phyloP scores from a whole-genome alignment of 2,888 invertebrate species.

The Lasius fuliginosus region DNA sequence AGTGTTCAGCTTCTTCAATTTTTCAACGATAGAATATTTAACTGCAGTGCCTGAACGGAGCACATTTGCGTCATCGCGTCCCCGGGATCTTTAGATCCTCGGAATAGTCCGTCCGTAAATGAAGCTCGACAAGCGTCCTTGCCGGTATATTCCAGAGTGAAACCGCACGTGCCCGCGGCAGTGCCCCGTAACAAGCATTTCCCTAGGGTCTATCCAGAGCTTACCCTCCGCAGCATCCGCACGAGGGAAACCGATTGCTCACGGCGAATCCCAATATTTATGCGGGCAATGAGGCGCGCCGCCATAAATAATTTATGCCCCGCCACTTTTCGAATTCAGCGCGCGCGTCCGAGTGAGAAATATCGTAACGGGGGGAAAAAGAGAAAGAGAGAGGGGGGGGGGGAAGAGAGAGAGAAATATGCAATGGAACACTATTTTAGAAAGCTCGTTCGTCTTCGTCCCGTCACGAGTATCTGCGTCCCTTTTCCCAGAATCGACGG shows the following conservation, averaged over 20 bases:
- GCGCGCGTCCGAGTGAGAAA: conserved; percentile 41
- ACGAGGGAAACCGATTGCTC: conserved; percentile 53
- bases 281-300: conserved; percentile 72
- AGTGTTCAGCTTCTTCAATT: not conserved
- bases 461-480: conserved; percentile 21
- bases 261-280: conserved; percentile 73
- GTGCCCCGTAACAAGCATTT: conserved; percentile 55
- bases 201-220: conserved; percentile 53
- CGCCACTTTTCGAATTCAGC: conserved; percentile 73
- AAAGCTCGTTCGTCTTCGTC: conserved; percentile 54
- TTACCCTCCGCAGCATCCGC: conserved; percentile 44
- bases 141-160: conserved; percentile 50
- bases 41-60: not conserved
- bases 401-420: conserved; percentile 34
- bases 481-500: conserved; percentile 35
- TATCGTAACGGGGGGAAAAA: not conserved
- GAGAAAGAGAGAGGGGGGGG: not conserved
- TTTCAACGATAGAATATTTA: not conserved
- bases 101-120: conserved; percentile 36
- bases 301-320: conserved; percentile 76
- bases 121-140: conserved; percentile 43
- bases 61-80: not conserved
- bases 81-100: conserved; percentile 15
- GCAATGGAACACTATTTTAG: conserved; percentile 46
- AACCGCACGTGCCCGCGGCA: conserved; percentile 56